Base-by-base conservation (phyloP, 2,888 invertebrate genomes). In the Sinohyriopsis cumingii region DNA sequence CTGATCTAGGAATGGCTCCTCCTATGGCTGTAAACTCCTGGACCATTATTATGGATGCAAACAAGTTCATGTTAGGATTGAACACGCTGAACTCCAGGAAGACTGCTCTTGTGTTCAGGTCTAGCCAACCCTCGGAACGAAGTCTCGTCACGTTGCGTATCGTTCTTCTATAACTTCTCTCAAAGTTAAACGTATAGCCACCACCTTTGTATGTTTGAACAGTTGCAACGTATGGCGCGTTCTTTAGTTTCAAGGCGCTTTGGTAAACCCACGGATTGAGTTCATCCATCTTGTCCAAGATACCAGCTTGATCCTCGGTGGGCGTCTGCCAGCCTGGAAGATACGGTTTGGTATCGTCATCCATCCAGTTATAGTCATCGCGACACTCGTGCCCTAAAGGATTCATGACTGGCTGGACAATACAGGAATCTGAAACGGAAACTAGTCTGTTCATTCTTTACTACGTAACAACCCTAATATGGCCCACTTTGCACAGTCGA, bases 21-120 rank as follows among this genome's bases (percentile, higher is more conserved):
- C 90, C 90, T 20, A 82, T 82, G 5, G 86, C 76, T 72, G 88
- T 80, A 71, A 88, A 89, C 75, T 90, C 90, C 1, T 83, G 80
- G 7, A 86, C 68, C 78, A 89, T 78, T 18, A 87, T 84, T 54
- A 85, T 84, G 5, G 89, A 87, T 3, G 86, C 87, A 71, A 88
- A 90, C 53, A 89, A 80, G 70, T 90, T 90, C 24, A 85, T 80
- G 72, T 89, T 88, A 7, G 87, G 88, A 73, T 92, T 92, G 82
- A 91, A 92, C 3, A 91, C 87, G 0, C 91, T 91, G 82, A 92
- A 92, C 79, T 92, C 92, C 45, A 91, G 84, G 68, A 92, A 88
- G 5, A 92, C 86, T 3, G 91, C 91, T 65, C 92, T 79, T 0
- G 92, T 91, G 62, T 87, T 76, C 59, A 86, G 79, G 77, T 92